Conservation (phyloP, 1,140 invertebrate species). For the Drosophila repletoides region DNA sequence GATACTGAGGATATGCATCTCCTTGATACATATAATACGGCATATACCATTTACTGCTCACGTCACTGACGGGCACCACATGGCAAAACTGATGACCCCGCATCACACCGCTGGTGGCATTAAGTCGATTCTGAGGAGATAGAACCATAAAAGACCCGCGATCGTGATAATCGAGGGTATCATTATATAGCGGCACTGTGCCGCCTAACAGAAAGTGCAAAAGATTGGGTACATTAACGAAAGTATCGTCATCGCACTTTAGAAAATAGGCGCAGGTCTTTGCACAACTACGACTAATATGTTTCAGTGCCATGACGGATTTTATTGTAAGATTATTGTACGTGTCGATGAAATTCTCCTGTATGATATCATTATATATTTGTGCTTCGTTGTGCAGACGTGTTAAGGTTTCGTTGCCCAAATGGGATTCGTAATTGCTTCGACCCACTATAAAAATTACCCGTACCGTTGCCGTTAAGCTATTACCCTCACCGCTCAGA, state of each 20-base stretch:
- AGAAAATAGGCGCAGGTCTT: conserved; percentile 86
- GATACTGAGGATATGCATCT: conserved; percentile 90
- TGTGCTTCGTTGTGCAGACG: conserved; percentile 63
- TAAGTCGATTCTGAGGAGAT: conserved; percentile 56
- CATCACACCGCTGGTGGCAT: conserved; percentile 83
- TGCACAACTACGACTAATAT: conserved; percentile 87
- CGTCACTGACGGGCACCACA: conserved; percentile 87
- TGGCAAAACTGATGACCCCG: conserved; percentile 89
- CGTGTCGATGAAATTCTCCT: conserved; percentile 93
- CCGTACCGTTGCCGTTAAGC: conserved; percentile 39
- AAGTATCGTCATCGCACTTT: conserved; percentile 94
- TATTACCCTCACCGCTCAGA: conserved; percentile 24
- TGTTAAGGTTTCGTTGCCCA: conserved; percentile 62
- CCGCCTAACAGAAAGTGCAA: conserved; percentile 82
- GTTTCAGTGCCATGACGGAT: conserved; percentile 92
- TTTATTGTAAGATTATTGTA: conserved; percentile 97
- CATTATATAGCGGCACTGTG: conserved; percentile 79
- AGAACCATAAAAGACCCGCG: conserved; percentile 42
- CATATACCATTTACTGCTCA: conserved; percentile 91
- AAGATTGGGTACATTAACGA: conserved; percentile 88
- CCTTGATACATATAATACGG: conserved; percentile 91
- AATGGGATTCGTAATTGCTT: conserved; percentile 38
- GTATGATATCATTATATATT: conserved; percentile 90
- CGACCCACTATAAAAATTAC: conserved; percentile 71
- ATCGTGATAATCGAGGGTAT: conserved; percentile 71